A percentile compares a stretch with the other conserved stretches of the same genome.
Conservation (phyloP, 2,797 vertebrate genomes). For the Thunnus albacares region DNA sequence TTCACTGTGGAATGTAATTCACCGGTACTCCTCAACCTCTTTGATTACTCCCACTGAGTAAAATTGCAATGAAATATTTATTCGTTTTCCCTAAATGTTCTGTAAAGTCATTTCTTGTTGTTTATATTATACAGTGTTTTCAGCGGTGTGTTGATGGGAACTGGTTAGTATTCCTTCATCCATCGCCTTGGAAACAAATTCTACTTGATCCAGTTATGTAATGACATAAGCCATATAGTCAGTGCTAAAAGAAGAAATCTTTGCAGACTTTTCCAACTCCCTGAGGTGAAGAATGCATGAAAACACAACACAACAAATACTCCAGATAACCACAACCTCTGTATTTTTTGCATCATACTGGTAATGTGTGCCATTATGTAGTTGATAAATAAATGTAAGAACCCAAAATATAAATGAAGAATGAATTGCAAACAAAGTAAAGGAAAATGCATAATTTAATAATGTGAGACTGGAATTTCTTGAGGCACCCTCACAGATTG, state of each 20-base stretch:
- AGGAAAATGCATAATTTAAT: no score
- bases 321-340: constrained; percentile 8
- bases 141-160: constrained; percentile 18
- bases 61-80: background rate
- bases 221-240: constrained; percentile 62
- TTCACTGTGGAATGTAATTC: constrained; percentile 52
- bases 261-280: constrained; percentile 51
- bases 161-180: constrained; percentile 39
- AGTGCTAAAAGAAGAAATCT: constrained; percentile 36
- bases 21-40: background rate
- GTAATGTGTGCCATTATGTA: background rate
- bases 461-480: background rate
- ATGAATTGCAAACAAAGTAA: background rate
- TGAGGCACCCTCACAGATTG: background rate
- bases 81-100: background rate
- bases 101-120: background rate
- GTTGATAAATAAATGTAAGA: background rate
- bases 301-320: constrained; percentile 3
- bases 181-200: constrained; percentile 62
- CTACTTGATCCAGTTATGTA: constrained; percentile 66
- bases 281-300: constrained; percentile 24
- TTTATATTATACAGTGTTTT: background rate
- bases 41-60: background rate
- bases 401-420: background rate
- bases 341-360: constrained; percentile 3